Conservation (phyloP, 2,113 vertebrate genomes). For the Tragelaphus strepsiceros region DNA sequence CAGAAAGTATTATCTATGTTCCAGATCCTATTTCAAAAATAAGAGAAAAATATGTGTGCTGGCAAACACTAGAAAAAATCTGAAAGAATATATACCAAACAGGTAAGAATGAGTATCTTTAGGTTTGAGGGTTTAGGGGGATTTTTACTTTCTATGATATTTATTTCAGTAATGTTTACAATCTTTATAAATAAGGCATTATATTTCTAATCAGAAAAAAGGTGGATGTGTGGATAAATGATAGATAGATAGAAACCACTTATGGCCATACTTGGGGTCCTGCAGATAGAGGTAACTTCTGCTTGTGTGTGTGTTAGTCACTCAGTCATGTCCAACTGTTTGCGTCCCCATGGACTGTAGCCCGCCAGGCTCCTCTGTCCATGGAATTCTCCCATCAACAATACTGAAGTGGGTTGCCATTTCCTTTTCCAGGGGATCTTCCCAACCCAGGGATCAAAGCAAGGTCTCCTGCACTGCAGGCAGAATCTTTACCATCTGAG, state of each 20-base stretch:
- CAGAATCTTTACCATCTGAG: background rate
- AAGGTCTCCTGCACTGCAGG: background rate
- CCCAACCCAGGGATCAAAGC: background rate
- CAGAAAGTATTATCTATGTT: background rate
- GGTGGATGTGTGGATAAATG: background rate
- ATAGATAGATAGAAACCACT: background rate
- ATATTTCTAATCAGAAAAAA: constrained; percentile 24
- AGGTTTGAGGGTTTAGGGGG: background rate
- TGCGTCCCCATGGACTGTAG: background rate
- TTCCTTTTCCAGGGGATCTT: background rate
- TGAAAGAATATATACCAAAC: background rate
- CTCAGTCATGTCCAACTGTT: background rate
- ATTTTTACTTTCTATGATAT: background rate
- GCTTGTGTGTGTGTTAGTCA: background rate
- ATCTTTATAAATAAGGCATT: constrained; percentile 6
- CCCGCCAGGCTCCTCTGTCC: background rate
- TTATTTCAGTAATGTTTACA: background rate
- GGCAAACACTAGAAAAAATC: background rate
- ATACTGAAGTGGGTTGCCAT: background rate
- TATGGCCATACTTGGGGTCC: background rate
- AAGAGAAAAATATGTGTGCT: background rate
- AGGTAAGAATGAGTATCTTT: background rate
- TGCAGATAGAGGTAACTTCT: background rate
- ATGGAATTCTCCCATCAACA: background rate
- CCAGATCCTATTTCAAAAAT: background rate